These are phyloP conservation scores for Meganola albula DNA, from an alignment of 2,888 invertebrate species.

Conservation along the genomic window DNA sequence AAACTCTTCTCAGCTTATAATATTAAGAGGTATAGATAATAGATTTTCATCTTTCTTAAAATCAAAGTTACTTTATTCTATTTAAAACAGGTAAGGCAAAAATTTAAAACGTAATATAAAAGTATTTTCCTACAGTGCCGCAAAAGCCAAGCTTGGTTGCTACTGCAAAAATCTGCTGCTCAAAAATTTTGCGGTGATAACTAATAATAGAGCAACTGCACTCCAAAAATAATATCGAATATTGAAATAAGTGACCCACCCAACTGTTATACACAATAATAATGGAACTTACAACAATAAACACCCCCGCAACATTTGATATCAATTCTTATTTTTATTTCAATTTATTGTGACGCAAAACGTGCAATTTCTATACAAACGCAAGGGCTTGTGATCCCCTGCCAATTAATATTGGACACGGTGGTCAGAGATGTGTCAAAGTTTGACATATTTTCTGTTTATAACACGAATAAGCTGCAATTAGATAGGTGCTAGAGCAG, in stretches of 20 bases:
- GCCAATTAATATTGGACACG: conserved; percentile 73
- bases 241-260: conserved; percentile 16
- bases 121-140: too few relatives aligned
- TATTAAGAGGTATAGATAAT: too few relatives aligned
- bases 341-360: conserved; percentile 56
- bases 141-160: too few relatives aligned
- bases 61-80: too few relatives aligned
- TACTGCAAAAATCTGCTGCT: too few relatives aligned
- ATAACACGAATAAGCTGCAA: conserved; percentile 37
- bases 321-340: conserved; percentile 61
- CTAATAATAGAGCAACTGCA: conserved; percentile 4
- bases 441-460: conserved; percentile 55
- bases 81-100: too few relatives aligned
- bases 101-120: too few relatives aligned
- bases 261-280: conserved; percentile 25
- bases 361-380: conserved; percentile 49
- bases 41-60: too few relatives aligned
- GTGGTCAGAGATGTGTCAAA: conserved; percentile 68
- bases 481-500: too few relatives aligned
- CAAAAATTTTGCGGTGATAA: too few relatives aligned
- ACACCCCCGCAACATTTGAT: conserved; percentile 62
- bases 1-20: too few relatives aligned
- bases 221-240: conserved; percentile 15
- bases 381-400: conserved; percentile 61
- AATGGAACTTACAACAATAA: conserved; percentile 44